Base-by-base conservation (phyloP, 1,140 invertebrate genomes). In the Drosophila nannoptera region DNA sequence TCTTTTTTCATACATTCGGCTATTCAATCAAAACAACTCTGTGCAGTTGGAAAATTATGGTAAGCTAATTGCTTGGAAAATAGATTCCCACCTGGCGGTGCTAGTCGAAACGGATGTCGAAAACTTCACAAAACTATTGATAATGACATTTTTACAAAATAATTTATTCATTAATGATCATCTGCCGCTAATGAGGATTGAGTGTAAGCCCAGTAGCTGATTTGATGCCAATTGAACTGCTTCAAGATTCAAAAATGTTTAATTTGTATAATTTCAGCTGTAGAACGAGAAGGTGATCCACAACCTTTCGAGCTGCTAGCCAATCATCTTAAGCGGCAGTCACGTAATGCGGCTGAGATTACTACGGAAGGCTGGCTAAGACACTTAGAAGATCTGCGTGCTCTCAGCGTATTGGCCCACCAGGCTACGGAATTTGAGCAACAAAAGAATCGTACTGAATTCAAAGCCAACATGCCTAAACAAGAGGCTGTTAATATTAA, bases 41-140 rank as follows among this genome's bases (percentile, higher is more conserved):
- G 6, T 29, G 29, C 74, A 94, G 92, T 89, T 94, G 45, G 93
- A 94, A 88, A 91, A 93, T 77, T 94, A 92, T 78, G 93, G 93
- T 67, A 90, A 91, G 76, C 90, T 92, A 40, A 89, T 92, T 46
- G 92, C 93, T 40, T 94, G 93, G 93, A 93, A 91, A 59, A 90
- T 91, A 11, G 90, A 91, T 54, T 91, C 92, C 77, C 90, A 90
- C 81, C 92, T 94, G 69, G 91, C 91, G 40, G 78, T 93, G 32
- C 91, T 94, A 66, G 74, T 94, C 53, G 92, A 93, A 78, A 92
- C 92, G 40, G 92, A 94, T 88, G 86, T 93, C 60, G 90, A 93
- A 61, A 91, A 92, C 71, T 90, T 94, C 36, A 91, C 92, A 7
- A 91, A 92, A 86, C 90, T 94, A 43, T 88, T 92, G 73, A 82